These are phyloP conservation scores for Margaritifera margaritifera DNA, from an alignment of 2,888 invertebrate genomes.

Conservation along the genomic window DNA sequence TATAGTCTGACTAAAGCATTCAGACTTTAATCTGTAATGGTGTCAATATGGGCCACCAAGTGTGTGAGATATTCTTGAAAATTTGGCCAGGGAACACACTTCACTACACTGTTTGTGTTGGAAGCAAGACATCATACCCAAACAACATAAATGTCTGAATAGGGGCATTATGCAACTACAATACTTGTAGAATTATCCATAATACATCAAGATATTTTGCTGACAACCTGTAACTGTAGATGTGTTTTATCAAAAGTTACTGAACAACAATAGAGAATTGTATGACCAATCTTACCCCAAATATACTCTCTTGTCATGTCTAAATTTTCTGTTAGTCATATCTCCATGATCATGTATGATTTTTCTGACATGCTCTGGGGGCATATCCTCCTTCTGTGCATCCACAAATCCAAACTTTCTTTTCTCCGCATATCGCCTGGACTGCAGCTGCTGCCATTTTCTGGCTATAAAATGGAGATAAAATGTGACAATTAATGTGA, in stretches of 20 bases:
- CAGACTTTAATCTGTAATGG: too few species aligned
- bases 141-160: too few species aligned
- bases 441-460: constrained; percentile 99
- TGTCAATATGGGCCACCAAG: too few species aligned
- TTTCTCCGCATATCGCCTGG: constrained; percentile 98
- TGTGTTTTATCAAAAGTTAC: neutral
- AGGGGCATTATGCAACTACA: too few species aligned
- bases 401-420: constrained; percentile 99
- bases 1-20: too few species aligned
- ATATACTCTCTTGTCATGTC: constrained; percentile 99
- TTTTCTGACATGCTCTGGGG: constrained; percentile 98
- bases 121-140: too few species aligned
- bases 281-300: constrained; percentile 79
- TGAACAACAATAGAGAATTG: neutral
- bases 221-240: neutral
- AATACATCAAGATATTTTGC: neutral
- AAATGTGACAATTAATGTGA: neutral
- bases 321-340: constrained; percentile 98
- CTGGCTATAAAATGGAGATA: constrained; percentile 58
- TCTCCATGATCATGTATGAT: constrained; percentile 99
- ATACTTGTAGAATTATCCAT: too few species aligned
- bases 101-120: too few species aligned
- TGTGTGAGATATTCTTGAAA: too few species aligned
- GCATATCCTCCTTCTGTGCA: constrained; percentile 99
- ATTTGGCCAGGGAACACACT: too few species aligned